Evolutionary conservation across 2,888 invertebrate genomes (phyloP).

Genomic region (Parnassius mnemosyne): DNA sequence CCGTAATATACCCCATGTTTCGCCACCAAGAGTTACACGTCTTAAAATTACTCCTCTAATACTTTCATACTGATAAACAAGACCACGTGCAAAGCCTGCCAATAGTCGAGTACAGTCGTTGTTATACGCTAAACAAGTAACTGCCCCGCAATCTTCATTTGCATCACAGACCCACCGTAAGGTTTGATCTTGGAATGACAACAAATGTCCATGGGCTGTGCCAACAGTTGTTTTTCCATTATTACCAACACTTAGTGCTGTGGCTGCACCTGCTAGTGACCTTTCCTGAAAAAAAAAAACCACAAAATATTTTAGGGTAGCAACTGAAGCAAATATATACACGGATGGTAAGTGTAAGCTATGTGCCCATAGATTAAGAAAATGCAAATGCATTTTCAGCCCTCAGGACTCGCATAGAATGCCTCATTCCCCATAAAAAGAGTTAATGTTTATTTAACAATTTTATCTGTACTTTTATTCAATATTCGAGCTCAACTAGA

Average conservation of each 20-base stretch:
- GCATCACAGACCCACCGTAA: constrained; percentile 91
- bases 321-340: no score
- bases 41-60: constrained; percentile 80
- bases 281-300: constrained; percentile 82
- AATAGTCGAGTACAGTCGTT: constrained; percentile 91
- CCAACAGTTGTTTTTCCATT: constrained; percentile 93
- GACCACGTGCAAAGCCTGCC: constrained; percentile 87
- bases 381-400: no score
- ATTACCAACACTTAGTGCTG: constrained; percentile 86
- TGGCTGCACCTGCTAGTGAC: constrained; percentile 93
- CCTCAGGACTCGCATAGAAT: no score
- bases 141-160: constrained; percentile 86
- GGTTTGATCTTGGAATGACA: constrained; percentile 88
- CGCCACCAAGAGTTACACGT: constrained; percentile 71
- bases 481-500: no score
- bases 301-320: no score
- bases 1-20: constrained; percentile 69
- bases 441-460: no score
- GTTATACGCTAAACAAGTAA: constrained; percentile 92
- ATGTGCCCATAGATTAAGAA: no score
- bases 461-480: no score
- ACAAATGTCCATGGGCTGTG: constrained; percentile 94
- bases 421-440: no score
- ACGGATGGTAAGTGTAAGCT: no score
- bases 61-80: constrained; percentile 95